Evolutionary conservation across 2,888 invertebrate genomes (phyloP), one percentile per base, ranked within the genome.

Genomic region (Sinhomidia bicolor): DNA sequence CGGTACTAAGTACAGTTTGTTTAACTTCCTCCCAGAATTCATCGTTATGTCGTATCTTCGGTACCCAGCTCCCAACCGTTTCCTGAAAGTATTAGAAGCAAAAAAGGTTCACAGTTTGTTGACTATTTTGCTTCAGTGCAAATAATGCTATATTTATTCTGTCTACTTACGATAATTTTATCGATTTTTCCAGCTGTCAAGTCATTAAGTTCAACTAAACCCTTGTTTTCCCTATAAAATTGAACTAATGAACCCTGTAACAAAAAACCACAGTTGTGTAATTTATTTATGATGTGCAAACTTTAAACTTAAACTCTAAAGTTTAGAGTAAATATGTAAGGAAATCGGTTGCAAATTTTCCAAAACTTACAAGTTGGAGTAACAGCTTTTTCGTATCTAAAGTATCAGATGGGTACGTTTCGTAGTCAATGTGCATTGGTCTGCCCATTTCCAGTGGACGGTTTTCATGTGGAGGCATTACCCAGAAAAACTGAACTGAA

Each of bases 401-500:
- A 81, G 89, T 90, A 54, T 85, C 89, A 10, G 90, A 84, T 71
- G 90, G 86, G 89, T 89, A 91, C 17, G 89, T 91, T 51, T 92
- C 92, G 74, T 98, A 98, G 91, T 97, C 97, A 94, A 99, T 96
- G 68, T 97, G 94, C 96, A 99, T 96, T 0, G 99, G 99, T 65
- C 98, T 96, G 0, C 98, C 98, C 93, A 98, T 98, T 94, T 98
- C 98, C 82, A 97, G 96, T 10, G 98, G 97, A 92, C 97, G 96
- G 93, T 96, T 97, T 94, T 99, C 99, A 62, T 97, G 97, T 1
- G 99, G 98, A n/a, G 99, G 98, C 94, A 97, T 96, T 3, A 98
- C 98, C 98, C 99, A 99, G 94, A 97, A 99, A 85, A 97, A 96
- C 90, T 97, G 96, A 14, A 97, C 95, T 68, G 96, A 96, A 0